A percentile compares a stretch with the other conserved stretches of the same genome.
Conservation (phyloP, 2,113 vertebrate genomes). For the Mastomys coucha region DNA sequence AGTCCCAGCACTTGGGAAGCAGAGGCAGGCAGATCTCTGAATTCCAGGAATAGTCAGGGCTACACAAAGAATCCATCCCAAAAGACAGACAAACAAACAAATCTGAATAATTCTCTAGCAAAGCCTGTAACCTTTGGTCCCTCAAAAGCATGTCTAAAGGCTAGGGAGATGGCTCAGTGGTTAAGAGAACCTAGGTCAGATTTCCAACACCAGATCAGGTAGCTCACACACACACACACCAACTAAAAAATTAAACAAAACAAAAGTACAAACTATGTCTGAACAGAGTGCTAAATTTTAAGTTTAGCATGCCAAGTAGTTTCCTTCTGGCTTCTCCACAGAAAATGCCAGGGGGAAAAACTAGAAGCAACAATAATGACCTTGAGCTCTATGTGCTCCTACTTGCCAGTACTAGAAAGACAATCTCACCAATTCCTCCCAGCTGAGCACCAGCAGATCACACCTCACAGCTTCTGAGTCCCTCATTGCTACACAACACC, state of each 20-base stretch:
- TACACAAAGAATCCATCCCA: background rate
- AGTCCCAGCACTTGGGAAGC: background rate
- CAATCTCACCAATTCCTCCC: background rate
- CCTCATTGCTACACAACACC: background rate
- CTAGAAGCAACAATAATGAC: background rate
- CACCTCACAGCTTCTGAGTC: background rate
- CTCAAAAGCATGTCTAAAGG: constrained; percentile 53
- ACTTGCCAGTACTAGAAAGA: constrained; percentile 29
- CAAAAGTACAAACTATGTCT: background rate
- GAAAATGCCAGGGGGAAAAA: constrained; percentile 27
- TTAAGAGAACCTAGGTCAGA: background rate
- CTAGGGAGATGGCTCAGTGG: background rate
- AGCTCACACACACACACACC: background rate
- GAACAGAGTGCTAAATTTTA: constrained; percentile 54
- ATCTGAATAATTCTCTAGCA: constrained; percentile 50
- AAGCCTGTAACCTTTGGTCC: constrained; percentile 63
- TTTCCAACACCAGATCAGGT: background rate
- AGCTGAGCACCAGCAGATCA: constrained; percentile 3
- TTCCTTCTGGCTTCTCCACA: constrained; percentile 55
- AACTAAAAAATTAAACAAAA: background rate
- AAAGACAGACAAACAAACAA: constrained; percentile 3
- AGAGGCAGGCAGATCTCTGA: background rate
- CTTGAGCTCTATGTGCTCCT: constrained; percentile 50
- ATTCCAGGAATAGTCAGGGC: background rate
- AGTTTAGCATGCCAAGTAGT: background rate